Conservation (phyloP, 1,140 invertebrate genomes). For the Manduca sexta region DNA sequence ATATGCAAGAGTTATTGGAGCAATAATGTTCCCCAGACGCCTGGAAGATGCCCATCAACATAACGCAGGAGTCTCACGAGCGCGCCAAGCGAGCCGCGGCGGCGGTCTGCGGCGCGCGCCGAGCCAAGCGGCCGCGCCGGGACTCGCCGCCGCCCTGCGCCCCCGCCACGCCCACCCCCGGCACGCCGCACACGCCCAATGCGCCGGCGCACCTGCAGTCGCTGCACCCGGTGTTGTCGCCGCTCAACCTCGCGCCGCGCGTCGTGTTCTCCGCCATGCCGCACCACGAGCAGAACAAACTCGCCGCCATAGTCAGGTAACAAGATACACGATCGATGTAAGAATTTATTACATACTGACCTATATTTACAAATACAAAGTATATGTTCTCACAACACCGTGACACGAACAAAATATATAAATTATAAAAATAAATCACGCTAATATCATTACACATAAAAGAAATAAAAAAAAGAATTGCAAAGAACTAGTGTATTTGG, state of each 20-base stretch:
- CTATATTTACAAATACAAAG: too few relatives aligned
- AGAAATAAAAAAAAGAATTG: too few relatives aligned
- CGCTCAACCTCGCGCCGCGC: conserved; percentile 73
- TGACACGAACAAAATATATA: too few relatives aligned
- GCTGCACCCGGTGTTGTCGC: conserved; percentile 13
- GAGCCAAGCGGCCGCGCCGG: conserved; percentile 73
- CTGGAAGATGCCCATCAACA: conserved; percentile 93
- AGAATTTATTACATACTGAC: too few relatives aligned
- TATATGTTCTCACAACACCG: too few relatives aligned
- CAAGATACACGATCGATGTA: too few relatives aligned
- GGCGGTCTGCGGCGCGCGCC: conserved; percentile 65
- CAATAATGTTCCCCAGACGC: conserved; percentile 75
- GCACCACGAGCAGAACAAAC: conserved; percentile 23
- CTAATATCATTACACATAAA: too few relatives aligned
- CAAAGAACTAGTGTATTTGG: too few relatives aligned
- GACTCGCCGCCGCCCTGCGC: conserved; percentile 41
- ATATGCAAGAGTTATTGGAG: too few relatives aligned
- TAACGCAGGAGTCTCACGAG: conserved; percentile 89
- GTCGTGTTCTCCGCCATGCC: conserved; percentile 73
- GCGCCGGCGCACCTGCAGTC: conserved; percentile 6
- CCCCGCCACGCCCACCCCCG: conserved; percentile 7
- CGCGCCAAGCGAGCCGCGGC: conserved; percentile 79
- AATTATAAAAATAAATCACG: too few relatives aligned
- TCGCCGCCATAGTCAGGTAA: conserved; percentile 64
- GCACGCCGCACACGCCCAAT: conserved; percentile 67